phyloP scores from a whole-genome alignment of 1,140 invertebrate species.

The Glomeris maerens region DNA sequence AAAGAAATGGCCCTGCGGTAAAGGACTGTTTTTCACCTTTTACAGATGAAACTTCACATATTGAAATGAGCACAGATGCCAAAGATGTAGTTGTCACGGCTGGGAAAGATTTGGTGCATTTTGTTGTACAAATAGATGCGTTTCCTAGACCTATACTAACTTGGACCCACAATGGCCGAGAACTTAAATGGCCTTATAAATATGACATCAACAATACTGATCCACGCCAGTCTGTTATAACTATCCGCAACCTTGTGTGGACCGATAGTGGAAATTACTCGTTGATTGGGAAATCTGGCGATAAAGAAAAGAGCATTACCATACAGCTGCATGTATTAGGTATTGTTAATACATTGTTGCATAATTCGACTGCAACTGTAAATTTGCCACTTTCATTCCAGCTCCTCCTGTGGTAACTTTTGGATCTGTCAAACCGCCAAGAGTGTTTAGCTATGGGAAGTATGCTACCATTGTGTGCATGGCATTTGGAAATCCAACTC shows the following conservation, averaged over 20 bases:
- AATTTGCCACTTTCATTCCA: not conserved
- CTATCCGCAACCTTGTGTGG: not conserved
- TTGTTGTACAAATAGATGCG: not conserved
- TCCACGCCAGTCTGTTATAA: not conserved
- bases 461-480: not conserved
- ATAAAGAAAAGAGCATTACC: not conserved
- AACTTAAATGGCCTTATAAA: not conserved
- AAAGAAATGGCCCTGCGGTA: too few relatives aligned
- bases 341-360: not conserved
- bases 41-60: too few relatives aligned
- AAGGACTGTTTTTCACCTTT: too few relatives aligned
- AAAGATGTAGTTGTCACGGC: too few relatives aligned
- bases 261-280: not conserved
- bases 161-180: not conserved
- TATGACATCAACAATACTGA: not conserved
- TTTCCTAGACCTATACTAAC: not conserved
- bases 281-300: not conserved
- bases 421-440: not conserved
- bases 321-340: not conserved
- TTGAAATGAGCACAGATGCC: too few relatives aligned
- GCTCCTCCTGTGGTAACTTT: not conserved
- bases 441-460: not conserved
- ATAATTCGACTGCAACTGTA: not conserved
- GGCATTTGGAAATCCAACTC: not conserved
- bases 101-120: not conserved